Base-by-base conservation (phyloP, 2,113 vertebrate species). In the Thymallus thymallus region DNA sequence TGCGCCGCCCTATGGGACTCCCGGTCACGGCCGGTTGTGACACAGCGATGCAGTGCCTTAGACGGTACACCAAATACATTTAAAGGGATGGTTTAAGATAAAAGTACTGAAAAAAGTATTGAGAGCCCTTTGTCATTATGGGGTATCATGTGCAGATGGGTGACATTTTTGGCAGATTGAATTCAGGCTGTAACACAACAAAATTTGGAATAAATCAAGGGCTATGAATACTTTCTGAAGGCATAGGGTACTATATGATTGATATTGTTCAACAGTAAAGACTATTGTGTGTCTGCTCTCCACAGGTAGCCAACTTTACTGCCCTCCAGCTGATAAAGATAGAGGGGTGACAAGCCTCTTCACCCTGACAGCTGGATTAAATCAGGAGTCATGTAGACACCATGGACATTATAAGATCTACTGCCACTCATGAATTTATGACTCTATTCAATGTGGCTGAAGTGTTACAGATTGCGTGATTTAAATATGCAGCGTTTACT, bases 301-400 rank as follows among this genome's bases (percentile, higher is more conserved):
- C 60, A 26, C 72, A 91, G 88, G 78, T 76, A 65, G 56, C 46
- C 2, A 20, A 55, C 26, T 69, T n/a, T 76, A 10, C 6, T 66
- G 5, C 56, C 5, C 16, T 14, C 62, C 22, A 29, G 5, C 75
- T 80, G 29, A 66, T 35, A 9, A 9, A 64, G 62, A 64, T 4
- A 64, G 26, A 56, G n/a, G 18, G 67, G 70, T 67, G 6, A 73
- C 29, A 77, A 68, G 71, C 77, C 35, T 12, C n/a, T 68, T 41
- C 24, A n/a, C 41, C 18, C 75, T 1, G 0, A 76, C 24, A 18
- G 69, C 13, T 82, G 81, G 80, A 79, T 73, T 6, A 30, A 23
- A 41, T 6, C 12, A 1, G 45, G 58, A 61, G 58, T 22, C 23
- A 29, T 64, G 9, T 9, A 29, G 23, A 64, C 22, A 10, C n/a